These are phyloP conservation scores for Cryptoblepharus egeriae DNA, from an alignment of 2,797 vertebrate species.

Conservation along the genomic window DNA sequence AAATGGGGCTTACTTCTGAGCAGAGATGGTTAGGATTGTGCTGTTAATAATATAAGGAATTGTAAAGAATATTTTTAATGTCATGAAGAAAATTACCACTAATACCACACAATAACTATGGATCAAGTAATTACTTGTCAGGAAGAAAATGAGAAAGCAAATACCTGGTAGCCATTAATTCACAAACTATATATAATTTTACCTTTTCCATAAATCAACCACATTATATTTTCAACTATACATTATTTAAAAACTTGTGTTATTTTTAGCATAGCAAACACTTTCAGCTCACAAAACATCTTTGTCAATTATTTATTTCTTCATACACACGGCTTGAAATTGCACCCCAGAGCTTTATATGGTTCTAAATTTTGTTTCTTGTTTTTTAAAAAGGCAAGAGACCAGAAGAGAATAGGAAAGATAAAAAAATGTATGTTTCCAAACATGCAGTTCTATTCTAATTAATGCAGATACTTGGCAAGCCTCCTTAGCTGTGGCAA, in stretches of 20 bases:
- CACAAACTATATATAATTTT: background rate
- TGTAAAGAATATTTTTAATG: background rate
- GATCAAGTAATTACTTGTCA: background rate
- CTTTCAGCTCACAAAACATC: background rate
- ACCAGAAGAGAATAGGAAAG: background rate
- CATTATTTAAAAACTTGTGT: background rate
- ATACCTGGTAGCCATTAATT: background rate
- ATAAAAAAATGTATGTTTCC: background rate
- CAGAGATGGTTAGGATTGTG: too few species aligned
- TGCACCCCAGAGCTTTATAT: background rate
- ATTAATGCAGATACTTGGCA: conserved; percentile 23
- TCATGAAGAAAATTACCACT: background rate
- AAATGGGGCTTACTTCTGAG: too few species aligned
- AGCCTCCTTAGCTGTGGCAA: conserved; percentile 18
- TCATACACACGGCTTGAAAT: conserved; percentile 13
- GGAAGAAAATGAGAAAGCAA: background rate
- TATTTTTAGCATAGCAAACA: background rate
- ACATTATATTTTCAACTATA: background rate
- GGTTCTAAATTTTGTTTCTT: conserved; percentile 18
- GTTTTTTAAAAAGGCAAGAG: background rate
- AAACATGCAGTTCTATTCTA: conserved; percentile 4
- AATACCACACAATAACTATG: background rate
- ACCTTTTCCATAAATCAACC: background rate
- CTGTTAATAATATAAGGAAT: background rate
- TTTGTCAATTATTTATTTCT: conserved; percentile 6